phyloP scores from a whole-genome alignment of 2,888 invertebrate species.

The Heliconius ismenius region DNA sequence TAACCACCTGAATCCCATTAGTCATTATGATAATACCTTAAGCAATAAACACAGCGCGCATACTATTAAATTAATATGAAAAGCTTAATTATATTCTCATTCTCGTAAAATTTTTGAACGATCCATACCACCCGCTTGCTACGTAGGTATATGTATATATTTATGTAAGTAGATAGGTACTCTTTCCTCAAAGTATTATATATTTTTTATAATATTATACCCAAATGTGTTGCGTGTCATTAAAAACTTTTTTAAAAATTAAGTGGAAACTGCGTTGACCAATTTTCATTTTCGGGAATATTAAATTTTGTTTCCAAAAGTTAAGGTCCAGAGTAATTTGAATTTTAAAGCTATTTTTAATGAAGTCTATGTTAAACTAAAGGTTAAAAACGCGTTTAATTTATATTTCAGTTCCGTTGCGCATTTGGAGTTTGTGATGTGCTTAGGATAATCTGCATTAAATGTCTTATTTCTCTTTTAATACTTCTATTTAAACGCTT shows the following conservation, averaged over 20 bases:
- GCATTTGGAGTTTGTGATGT: not conserved
- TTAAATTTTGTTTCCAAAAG: conserved; percentile 1
- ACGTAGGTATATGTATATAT: not conserved
- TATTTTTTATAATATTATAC: not conserved
- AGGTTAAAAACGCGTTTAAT: not conserved
- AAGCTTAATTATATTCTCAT: not conserved
- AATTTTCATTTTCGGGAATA: conserved; percentile 3
- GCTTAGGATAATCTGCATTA: not conserved
- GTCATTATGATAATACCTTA: conserved; percentile 19
- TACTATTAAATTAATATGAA: not conserved
- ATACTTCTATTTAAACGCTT: too few relatives aligned
- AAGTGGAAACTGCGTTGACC: conserved; percentile 4
- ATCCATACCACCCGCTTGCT: not conserved
- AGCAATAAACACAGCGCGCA: conserved; percentile 6
- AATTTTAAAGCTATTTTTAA: conserved; percentile 1
- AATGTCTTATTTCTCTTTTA: not conserved
- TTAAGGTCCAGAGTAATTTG: not conserved
- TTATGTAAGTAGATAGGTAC: not conserved
- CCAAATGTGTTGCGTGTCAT: not conserved
- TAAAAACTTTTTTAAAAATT: conserved; percentile 10
- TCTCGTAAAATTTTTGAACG: not conserved
- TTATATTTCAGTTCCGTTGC: not conserved
- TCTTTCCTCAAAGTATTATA: not conserved
- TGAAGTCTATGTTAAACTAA: not conserved
- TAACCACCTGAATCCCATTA: conserved; percentile 23